phyloP scores from a whole-genome alignment of 23 tunicate species.

The Phallusia fumigata region DNA sequence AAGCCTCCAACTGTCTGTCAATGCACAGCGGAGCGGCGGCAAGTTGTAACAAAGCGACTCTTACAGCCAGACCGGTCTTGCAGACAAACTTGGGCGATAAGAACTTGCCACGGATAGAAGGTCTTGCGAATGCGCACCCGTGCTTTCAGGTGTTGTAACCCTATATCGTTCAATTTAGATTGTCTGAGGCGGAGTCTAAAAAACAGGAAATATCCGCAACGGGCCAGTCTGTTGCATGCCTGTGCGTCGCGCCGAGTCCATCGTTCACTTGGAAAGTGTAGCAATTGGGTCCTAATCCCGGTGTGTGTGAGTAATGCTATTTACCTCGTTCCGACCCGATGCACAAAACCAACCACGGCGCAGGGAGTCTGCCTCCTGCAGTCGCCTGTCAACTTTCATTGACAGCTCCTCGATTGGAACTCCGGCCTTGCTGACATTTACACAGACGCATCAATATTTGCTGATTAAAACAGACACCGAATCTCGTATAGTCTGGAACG shows the following conservation, averaged over 20 bases:
- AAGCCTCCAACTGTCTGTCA: not conserved
- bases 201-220: not conserved
- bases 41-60: not conserved
- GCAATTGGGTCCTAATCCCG: not conserved
- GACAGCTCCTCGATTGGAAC: not conserved
- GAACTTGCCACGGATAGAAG: not conserved
- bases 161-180: conserved; percentile 3
- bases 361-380: not conserved
- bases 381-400: not conserved
- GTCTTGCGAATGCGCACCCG: not conserved
- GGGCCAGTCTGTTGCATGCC: not conserved
- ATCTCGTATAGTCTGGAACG: too few relatives aligned
- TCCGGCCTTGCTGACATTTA: not conserved
- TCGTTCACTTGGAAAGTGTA: not conserved
- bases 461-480: too few relatives aligned
- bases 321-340: not conserved
- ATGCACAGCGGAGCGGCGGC: not conserved
- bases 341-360: not conserved
- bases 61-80: not conserved
- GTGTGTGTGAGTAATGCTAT: not conserved
- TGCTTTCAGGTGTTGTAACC: conserved; percentile 4
- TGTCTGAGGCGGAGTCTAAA: not conserved
- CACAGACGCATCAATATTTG: too few relatives aligned
- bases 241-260: not conserved
- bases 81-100: not conserved